A percentile compares a stretch with the other conserved stretches of the same genome.
These are phyloP conservation scores for Arge pagana DNA, from an alignment of 2,888 invertebrate species.

Conservation along the genomic window DNA sequence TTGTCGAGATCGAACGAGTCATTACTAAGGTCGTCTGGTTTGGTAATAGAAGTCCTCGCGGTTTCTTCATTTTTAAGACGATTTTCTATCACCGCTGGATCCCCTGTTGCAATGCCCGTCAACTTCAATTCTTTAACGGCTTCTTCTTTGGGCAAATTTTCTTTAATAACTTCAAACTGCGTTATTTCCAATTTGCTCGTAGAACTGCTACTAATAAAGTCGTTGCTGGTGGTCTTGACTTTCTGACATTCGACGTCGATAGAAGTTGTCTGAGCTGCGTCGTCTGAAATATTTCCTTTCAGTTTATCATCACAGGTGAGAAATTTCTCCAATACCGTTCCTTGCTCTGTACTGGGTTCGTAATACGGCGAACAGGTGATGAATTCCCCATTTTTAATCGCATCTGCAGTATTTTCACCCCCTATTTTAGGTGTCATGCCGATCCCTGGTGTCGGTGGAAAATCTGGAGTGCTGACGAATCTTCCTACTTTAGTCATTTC, in stretches of 20 bases:
- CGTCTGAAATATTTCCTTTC: slow-evolving; percentile 9
- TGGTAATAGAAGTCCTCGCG: background rate
- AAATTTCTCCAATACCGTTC: slow-evolving; percentile 5
- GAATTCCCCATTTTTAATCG: slow-evolving; percentile 37
- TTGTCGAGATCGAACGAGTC: background rate
- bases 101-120: slow-evolving; percentile 39
- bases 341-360: slow-evolving; percentile 38
- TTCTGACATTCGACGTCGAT: background rate
- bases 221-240: slow-evolving; percentile 6
- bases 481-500: slow-evolving; percentile 43
- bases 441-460: slow-evolving; percentile 51
- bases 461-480: slow-evolving; percentile 50
- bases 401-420: slow-evolving; percentile 33
- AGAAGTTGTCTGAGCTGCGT: slow-evolving; percentile 18
- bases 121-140: slow-evolving; percentile 45
- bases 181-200: slow-evolving; percentile 44
- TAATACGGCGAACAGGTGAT: slow-evolving; percentile 42
- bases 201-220: slow-evolving; percentile 27
- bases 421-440: slow-evolving; percentile 43
- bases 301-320: background rate
- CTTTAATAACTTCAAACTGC: slow-evolving; percentile 51
- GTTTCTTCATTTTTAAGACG: background rate
- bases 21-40: background rate
- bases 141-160: slow-evolving; percentile 47
- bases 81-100: no score